Conservation (phyloP, 2,888 invertebrate genomes). For the Scaeva pyrastri region DNA sequence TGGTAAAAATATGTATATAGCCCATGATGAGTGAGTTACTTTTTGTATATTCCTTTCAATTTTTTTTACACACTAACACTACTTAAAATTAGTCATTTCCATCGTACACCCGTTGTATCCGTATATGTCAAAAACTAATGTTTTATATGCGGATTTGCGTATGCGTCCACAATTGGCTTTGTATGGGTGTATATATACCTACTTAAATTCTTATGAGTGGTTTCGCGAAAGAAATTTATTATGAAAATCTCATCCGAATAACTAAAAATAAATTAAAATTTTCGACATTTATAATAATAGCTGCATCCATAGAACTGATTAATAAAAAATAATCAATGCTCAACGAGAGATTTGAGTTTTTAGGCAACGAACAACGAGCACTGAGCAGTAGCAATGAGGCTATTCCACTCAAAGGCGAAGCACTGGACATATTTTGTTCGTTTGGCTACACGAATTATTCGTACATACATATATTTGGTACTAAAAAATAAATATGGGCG, state of each 20-base stretch:
- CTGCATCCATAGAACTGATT: conserved; percentile 47
- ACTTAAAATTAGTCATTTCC: conserved; percentile 71
- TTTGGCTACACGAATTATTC: not conserved
- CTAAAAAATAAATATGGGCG: too few species aligned
- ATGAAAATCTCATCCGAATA: conserved; percentile 65
- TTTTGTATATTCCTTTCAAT: conserved; percentile 34
- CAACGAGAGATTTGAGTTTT: not conserved
- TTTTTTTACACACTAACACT: conserved; percentile 21
- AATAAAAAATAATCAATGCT: conserved; percentile 13
- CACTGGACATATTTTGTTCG: not conserved
- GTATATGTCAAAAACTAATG: conserved; percentile 5
- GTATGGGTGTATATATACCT: conserved; percentile 19
- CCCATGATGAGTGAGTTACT: conserved; percentile 60
- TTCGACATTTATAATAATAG: conserved; percentile 51
- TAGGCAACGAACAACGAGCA: not conserved
- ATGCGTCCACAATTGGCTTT: conserved; percentile 22
- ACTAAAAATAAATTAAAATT: conserved; percentile 70
- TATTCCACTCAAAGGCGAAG: not conserved
- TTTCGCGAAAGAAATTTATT: conserved; percentile 65
- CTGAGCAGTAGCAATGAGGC: not conserved
- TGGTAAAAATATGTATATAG: conserved; percentile 68
- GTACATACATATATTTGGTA: not conserved
- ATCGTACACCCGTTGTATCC: conserved; percentile 28
- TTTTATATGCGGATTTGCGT: conserved; percentile 10
- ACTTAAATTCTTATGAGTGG: conserved; percentile 9